phyloP scores from a whole-genome alignment of 1,140 invertebrate genomes.

The Scaptomyza montana region DNA sequence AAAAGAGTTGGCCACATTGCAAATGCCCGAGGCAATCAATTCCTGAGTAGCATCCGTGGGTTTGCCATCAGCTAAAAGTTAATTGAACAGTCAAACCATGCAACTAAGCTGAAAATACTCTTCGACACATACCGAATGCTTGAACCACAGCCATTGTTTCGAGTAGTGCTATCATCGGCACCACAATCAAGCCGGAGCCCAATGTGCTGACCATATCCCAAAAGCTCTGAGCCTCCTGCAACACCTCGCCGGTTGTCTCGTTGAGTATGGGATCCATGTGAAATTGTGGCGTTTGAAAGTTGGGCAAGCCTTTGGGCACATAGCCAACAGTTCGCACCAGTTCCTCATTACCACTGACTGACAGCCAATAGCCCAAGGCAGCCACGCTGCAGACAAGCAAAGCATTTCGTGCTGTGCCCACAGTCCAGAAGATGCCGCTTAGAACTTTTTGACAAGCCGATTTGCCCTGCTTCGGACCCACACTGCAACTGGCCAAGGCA shows the following conservation, averaged over 20 bases:
- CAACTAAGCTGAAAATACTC: background rate
- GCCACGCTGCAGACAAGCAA: constrained; percentile 89
- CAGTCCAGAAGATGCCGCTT: constrained; percentile 87
- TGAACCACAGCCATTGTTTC: constrained; percentile 94
- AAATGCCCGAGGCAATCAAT: constrained; percentile 91
- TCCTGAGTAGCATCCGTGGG: constrained; percentile 93
- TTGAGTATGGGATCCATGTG: constrained; percentile 84
- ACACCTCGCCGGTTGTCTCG: constrained; percentile 83
- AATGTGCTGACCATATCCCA: constrained; percentile 89
- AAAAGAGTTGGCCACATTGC: constrained; percentile 95
- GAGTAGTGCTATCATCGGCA: constrained; percentile 91
- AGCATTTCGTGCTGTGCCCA: constrained; percentile 90
- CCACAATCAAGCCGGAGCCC: constrained; percentile 90
- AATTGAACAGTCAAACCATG: background rate
- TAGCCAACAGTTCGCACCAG: constrained; percentile 84
- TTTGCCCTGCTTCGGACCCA: constrained; percentile 86
- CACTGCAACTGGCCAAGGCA: constrained; percentile 86
- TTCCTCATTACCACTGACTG: constrained; percentile 56
- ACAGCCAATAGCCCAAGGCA: constrained; percentile 85
- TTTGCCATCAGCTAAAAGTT: constrained; percentile 87
- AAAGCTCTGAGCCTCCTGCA: constrained; percentile 84
- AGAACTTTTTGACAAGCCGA: constrained; percentile 85
- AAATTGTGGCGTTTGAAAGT: constrained; percentile 88
- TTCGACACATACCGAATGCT: constrained; percentile 85
- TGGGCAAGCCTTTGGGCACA: constrained; percentile 89